These are phyloP conservation scores for Pedicia rivosa DNA, from an alignment of 2,888 invertebrate species.

Conservation along the genomic window DNA sequence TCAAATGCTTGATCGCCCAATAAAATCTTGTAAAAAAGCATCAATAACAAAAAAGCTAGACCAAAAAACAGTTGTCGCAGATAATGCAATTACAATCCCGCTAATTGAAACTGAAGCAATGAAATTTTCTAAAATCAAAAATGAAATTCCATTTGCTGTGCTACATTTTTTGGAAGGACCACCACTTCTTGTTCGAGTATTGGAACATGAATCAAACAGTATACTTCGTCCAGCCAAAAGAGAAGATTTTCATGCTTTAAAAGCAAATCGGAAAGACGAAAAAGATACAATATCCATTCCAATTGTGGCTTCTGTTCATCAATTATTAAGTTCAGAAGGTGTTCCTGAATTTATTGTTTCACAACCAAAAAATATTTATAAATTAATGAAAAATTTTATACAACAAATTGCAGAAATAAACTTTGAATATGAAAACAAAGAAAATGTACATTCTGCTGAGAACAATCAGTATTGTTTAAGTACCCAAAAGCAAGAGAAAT, in stretches of 20 bases:
- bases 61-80: background rate
- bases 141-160: constrained; percentile 54
- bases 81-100: constrained; percentile 14
- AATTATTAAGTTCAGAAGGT: constrained; percentile 9
- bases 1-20: constrained; percentile 3
- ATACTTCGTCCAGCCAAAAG: constrained; percentile 7
- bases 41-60: constrained; percentile 2
- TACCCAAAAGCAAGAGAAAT: background rate
- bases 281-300: constrained; percentile 7
- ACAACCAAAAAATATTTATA: constrained; percentile 11
- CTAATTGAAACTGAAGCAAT: constrained; percentile 24
- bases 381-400: too few relatives aligned
- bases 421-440: background rate
- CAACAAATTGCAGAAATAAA: too few relatives aligned
- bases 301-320: constrained; percentile 11
- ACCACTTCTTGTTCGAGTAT: constrained; percentile 51
- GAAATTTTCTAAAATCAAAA: constrained; percentile 44
- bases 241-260: constrained; percentile 9
- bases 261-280: constrained; percentile 1
- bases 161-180: constrained; percentile 47
- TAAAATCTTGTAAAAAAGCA: constrained; percentile 5
- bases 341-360: constrained; percentile 9
- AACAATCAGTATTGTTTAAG: background rate
- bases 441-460: background rate
- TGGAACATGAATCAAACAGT: constrained; percentile 23